Percentiles rank a stretch among this genome's conserved stretches.
phyloP scores from a whole-genome alignment of 37 sponge, comb jelly and placozoan species.

The Theonella swinhoei region DNA sequence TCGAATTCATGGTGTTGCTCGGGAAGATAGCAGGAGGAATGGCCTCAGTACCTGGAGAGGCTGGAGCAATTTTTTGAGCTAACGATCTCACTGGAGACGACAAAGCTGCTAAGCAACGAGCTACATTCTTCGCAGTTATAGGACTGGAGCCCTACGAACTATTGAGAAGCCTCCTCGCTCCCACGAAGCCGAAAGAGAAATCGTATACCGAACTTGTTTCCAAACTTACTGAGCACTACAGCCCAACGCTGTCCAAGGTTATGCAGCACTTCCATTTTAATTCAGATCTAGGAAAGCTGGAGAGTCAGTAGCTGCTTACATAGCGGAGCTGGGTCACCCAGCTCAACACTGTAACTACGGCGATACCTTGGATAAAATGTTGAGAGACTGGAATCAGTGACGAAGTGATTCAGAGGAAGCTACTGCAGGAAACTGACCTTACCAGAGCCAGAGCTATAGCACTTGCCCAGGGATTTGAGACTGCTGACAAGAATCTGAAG shows the following conservation, averaged over 20 bases:
- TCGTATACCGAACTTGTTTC: background rate
- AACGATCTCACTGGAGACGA: too few species aligned
- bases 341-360: background rate
- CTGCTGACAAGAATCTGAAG: background rate
- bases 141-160: background rate
- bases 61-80: too few species aligned
- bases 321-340: too few species aligned
- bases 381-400: background rate
- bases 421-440: background rate
- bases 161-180: too few species aligned
- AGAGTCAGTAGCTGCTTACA: too few species aligned
- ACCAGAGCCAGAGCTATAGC: background rate
- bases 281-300: too few species aligned
- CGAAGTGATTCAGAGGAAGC: background rate
- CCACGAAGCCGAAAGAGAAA: background rate
- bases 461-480: background rate
- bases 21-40: too few species aligned
- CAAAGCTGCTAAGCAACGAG: background rate
- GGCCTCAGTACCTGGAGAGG: too few species aligned
- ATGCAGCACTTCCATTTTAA: background rate
- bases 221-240: background rate
- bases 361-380: background rate
- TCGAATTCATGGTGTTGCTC: too few species aligned
- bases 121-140: background rate
- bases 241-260: background rate